phyloP scores from a whole-genome alignment of 2,113 vertebrate genomes.

The Echinops telfairi region DNA sequence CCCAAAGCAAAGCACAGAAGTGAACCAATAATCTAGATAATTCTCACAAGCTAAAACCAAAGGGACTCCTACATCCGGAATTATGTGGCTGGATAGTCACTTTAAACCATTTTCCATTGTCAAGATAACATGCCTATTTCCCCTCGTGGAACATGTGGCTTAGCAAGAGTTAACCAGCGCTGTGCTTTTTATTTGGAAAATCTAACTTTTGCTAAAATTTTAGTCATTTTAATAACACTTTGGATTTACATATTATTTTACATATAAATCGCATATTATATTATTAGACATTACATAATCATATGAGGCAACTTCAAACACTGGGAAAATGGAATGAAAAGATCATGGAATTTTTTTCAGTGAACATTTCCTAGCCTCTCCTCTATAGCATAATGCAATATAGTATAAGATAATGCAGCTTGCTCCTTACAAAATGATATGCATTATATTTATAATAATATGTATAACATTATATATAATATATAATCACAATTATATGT shows the following conservation, averaged over 20 bases:
- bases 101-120: conserved; percentile 16
- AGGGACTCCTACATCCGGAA: too few relatives aligned
- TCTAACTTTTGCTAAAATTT: not conserved
- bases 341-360: too few relatives aligned
- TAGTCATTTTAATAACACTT: too few relatives aligned
- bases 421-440: not conserved
- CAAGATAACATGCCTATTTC: not conserved
- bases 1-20: not conserved
- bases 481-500: not conserved
- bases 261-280: not conserved
- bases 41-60: not conserved
- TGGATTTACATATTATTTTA: not conserved
- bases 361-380: too few relatives aligned
- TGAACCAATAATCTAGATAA: not conserved
- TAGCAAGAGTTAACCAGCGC: not conserved
- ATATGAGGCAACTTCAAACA: too few relatives aligned
- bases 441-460: not conserved
- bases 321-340: too few relatives aligned
- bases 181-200: conserved; percentile 7
- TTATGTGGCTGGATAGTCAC: not conserved
- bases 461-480: not conserved
- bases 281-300: too few relatives aligned
- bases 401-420: too few relatives aligned
- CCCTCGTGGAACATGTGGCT: not conserved
- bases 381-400: too few relatives aligned